Base-by-base conservation (phyloP, 2,113 vertebrate genomes). In the Gulo gulo region DNA sequence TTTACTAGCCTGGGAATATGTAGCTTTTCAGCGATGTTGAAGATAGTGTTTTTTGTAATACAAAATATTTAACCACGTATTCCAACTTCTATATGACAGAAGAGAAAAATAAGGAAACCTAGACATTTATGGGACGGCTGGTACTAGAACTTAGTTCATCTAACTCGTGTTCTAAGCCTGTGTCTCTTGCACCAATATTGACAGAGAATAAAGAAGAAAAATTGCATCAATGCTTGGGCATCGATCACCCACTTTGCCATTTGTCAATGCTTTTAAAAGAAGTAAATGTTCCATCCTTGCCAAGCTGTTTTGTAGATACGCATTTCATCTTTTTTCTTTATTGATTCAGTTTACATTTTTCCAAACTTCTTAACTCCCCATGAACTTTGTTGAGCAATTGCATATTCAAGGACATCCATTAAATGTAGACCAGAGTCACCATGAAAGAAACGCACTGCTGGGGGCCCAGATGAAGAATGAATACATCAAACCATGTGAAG, bases 161-260 rank as follows among this genome's bases (percentile, higher is more conserved):
- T 84, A 74, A 84, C 71, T 80, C 36, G 50, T 78, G 8, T 3
- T 52, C 23, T 69, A 39, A 11, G 4, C 23, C 42, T 65, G 21
- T 80, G 79, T 90, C 39, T 34, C 50, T 69, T 94, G 12, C 20
- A 57, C 45, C 50, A 50, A 80, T 95, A 96, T 79, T 36, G 84
- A 74, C 74, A 71, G 39, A 95, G 45, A 87, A 94, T 24, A 97
- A 94, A 88, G 74, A 95, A 97, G 87, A 97, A 96, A 97, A 95
- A 95, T 91, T 15, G 34, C 50, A 67, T 91, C 91, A 47, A 2
- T 55, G 71, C 26, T 80, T 94, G 23, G 79, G 23, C 78, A 96
- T 97, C 31, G n/a, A 96, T 97, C 63, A 91, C 57, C 69, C 65
- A 31, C 26, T 34, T 61, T 85, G 74, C 80, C 26, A 42, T 94